These are phyloP conservation scores for Dermatemys mawii DNA, from an alignment of 2,113 vertebrate species.

Conservation along the genomic window DNA sequence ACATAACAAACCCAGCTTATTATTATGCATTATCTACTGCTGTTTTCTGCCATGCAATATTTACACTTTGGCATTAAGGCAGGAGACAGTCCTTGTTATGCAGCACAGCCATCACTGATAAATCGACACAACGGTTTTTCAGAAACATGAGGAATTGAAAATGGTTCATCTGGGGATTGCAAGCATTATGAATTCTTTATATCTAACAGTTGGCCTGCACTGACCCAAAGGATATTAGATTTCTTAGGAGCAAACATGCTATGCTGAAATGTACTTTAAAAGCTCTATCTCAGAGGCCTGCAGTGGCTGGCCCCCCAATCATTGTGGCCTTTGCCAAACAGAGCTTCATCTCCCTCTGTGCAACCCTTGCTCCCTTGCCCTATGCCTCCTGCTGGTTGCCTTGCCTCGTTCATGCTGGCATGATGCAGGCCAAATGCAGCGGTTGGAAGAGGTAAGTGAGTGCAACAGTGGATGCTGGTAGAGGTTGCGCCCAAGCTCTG, in stretches of 20 bases:
- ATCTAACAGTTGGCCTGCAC: constrained; percentile 74
- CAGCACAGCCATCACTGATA: constrained; percentile 46
- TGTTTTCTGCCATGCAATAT: constrained; percentile 71
- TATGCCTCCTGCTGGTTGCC: not conserved
- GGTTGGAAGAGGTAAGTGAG: not conserved
- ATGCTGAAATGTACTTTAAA: constrained; percentile 67
- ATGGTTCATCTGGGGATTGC: constrained; percentile 69
- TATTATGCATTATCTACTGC: constrained; percentile 68
- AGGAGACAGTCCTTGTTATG: constrained; percentile 59
- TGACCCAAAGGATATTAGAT: constrained; percentile 77
- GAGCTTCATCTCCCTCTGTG: constrained; percentile 41
- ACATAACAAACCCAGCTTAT: constrained; percentile 54
- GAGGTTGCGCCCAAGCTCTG: constrained; percentile 17
- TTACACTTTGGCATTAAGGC: constrained; percentile 71
- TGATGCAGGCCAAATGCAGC: not conserved
- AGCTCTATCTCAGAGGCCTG: not conserved
- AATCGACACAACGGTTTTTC: constrained; percentile 50
- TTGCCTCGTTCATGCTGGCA: rapidly evolving
- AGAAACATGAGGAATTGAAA: constrained; percentile 71
- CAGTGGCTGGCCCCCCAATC: not conserved
- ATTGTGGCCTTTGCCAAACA: constrained; percentile 38
- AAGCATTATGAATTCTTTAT: constrained; percentile 75
- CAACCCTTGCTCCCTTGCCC: constrained; percentile 43
- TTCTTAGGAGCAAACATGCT: constrained; percentile 68
- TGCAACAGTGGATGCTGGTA: not conserved